Evolutionary conservation across 35 echinoderm and acorn worm genomes (phyloP).

Genomic region (Hemicentrotus pulcherrimus): DNA sequence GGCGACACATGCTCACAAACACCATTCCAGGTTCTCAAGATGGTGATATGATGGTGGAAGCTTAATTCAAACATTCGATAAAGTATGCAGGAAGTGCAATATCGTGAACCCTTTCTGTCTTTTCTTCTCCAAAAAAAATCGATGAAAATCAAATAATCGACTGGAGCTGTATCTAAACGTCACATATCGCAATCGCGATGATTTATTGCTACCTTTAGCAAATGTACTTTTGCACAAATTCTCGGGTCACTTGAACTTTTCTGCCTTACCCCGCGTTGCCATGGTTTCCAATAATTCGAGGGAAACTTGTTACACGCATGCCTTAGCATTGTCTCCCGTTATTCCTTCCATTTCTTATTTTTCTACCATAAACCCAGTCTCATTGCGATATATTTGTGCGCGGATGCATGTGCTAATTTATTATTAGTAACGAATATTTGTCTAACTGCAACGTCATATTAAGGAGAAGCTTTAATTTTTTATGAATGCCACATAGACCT

Average conservation of each 20-base stretch:
- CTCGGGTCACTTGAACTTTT: conserved; percentile 29
- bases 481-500: neutral
- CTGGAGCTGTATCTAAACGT: neutral
- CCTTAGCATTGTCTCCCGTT: conserved; percentile 22
- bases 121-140: neutral
- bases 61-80: neutral
- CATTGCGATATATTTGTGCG: neutral
- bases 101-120: neutral
- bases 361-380: neutral
- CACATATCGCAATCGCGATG: neutral
- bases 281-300: conserved; percentile 20
- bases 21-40: too few species aligned
- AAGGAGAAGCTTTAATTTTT: neutral
- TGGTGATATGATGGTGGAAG: too few species aligned
- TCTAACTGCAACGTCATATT: conserved; percentile 16
- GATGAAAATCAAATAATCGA: neutral
- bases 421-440: conserved; percentile 38
- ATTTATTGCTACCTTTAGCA: neutral
- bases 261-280: neutral
- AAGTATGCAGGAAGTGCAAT: neutral
- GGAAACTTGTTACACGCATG: conserved; percentile 50
- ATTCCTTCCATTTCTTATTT: conserved; percentile 17
- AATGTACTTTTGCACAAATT: neutral
- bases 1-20: too few species aligned
- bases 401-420: conserved; percentile 10